Percentiles rank a stretch among this genome's conserved stretches.
Conservation (phyloP, 30 jellyfish, hydroid and myxozoan genomes). For the Aurelia sp. region DNA sequence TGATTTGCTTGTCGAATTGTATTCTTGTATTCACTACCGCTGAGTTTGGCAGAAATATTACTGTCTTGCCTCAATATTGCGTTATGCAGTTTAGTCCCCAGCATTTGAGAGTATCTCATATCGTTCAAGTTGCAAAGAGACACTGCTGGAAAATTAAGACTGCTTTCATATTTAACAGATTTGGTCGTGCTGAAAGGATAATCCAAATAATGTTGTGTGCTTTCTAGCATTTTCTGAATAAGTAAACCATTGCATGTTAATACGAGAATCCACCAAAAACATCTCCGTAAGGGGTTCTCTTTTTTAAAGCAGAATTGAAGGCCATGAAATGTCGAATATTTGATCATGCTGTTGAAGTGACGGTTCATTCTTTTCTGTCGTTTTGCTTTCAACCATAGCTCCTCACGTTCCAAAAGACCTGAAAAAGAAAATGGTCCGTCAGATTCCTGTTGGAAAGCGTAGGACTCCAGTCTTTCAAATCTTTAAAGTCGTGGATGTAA, state of each 20-base stretch:
- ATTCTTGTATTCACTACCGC: constrained; percentile 68
- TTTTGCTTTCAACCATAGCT: constrained; percentile 33
- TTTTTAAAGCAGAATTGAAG: constrained; percentile 78
- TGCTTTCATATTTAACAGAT: constrained; percentile 48
- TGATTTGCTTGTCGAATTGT: constrained; percentile 71
- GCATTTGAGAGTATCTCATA: constrained; percentile 67
- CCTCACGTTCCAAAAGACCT: constrained; percentile 54
- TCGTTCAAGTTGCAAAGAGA: constrained; percentile 91
- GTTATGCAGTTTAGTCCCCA: constrained; percentile 78
- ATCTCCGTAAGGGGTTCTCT: constrained; percentile 77
- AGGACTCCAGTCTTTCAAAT: too few species aligned
- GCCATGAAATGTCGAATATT: constrained; percentile 88
- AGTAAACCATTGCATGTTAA: constrained; percentile 67
- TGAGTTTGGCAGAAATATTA: constrained; percentile 23
- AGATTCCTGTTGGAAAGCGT: too few species aligned
- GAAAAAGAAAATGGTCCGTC: background rate
- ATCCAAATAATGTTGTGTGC: constrained; percentile 73
- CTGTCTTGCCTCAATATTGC: constrained; percentile 34
- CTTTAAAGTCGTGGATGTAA: too few species aligned
- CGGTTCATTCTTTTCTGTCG: constrained; percentile 54
- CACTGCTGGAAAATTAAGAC: constrained; percentile 86
- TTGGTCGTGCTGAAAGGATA: constrained; percentile 84
- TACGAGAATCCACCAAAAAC: constrained; percentile 67
- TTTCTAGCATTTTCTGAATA: constrained; percentile 76
- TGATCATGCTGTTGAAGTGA: constrained; percentile 63